Conservation (phyloP, 2,113 vertebrate genomes). For the Peromyscus maniculatus region DNA sequence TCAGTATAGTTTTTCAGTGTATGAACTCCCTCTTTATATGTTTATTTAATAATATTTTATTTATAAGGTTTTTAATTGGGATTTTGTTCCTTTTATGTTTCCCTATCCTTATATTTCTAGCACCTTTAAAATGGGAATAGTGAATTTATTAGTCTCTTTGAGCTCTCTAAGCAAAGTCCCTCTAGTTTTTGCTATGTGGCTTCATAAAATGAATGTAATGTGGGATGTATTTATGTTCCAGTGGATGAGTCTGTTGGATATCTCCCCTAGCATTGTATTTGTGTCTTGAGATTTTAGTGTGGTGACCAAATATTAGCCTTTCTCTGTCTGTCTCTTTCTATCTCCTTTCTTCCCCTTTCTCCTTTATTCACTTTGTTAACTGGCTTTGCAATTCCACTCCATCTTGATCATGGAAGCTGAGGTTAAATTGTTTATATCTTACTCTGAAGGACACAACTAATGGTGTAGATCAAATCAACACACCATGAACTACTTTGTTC, state of each 20-base stretch:
- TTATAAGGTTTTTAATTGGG: conserved; percentile 2
- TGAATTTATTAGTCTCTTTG: conserved; percentile 19
- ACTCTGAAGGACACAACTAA: not conserved
- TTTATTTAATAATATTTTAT: not conserved
- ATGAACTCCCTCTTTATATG: not conserved
- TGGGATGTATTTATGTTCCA: not conserved
- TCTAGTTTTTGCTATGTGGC: not conserved
- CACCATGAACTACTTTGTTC: not conserved
- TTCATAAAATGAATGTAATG: conserved; percentile 35
- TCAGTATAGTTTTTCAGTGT: not conserved
- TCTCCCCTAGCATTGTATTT: conserved; percentile 37
- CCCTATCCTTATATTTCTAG: not conserved
- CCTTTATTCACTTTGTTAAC: not conserved
- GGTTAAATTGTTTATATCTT: not conserved
- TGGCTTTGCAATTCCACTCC: not conserved
- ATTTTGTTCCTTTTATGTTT: not conserved
- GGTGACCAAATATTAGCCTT: not conserved
- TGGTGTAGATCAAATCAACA: not conserved
- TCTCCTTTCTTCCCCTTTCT: not conserved
- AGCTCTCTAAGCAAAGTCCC: not conserved
- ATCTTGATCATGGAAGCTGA: not conserved
- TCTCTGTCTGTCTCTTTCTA: not conserved
- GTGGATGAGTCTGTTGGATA: not conserved
- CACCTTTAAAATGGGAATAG: conserved; percentile 6
- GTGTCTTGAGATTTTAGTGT: conserved; percentile 25